phyloP scores from a whole-genome alignment of 2,888 invertebrate species.

The Nezara viridula region DNA sequence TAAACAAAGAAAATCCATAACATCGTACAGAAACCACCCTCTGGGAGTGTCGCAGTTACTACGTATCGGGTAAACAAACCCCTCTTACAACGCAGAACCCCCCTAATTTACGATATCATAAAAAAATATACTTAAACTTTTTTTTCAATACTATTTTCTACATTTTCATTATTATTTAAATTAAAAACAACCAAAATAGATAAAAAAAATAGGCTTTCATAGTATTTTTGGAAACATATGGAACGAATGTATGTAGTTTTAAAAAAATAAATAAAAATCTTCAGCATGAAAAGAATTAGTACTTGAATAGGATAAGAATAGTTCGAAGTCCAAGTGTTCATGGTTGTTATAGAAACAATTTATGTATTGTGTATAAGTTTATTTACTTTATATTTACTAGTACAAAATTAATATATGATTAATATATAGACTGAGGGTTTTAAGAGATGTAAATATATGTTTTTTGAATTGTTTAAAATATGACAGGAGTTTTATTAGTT shows the following conservation, averaged over 20 bases:
- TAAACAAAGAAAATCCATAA: not conserved
- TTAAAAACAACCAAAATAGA: not conserved
- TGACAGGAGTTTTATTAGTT: too few species aligned
- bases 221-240: not conserved
- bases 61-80: slow-evolving; percentile 10
- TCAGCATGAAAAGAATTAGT: not conserved
- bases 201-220: not conserved
- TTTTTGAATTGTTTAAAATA: too few species aligned
- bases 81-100: not conserved
- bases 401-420: too few species aligned
- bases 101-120: not conserved
- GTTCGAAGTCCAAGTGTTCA: not conserved
- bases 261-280: not conserved
- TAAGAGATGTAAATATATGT: too few species aligned
- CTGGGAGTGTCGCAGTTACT: slow-evolving; percentile 8
- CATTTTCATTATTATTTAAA: not conserved
- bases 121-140: too few species aligned
- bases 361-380: not conserved
- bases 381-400: not conserved
- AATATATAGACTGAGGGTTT: too few species aligned
- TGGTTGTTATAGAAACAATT: not conserved
- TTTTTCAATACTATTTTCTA: not conserved
- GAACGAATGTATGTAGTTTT: not conserved
- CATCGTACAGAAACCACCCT: not conserved
- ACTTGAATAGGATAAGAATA: not conserved